These are phyloP conservation scores for Listronotus oregonensis DNA, from an alignment of 1,140 invertebrate species.

Conservation along the genomic window DNA sequence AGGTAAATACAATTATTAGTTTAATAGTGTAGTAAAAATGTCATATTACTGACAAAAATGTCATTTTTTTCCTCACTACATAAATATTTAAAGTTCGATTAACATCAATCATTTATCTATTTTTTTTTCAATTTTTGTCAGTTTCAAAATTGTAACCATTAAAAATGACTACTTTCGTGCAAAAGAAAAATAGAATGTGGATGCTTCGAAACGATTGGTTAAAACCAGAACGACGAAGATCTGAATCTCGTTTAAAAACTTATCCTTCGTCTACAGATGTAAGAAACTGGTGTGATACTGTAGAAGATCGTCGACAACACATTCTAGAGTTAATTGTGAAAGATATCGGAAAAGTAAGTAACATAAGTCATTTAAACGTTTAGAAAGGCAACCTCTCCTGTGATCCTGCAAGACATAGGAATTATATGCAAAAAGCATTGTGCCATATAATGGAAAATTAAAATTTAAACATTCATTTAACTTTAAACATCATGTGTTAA, in stretches of 20 bases:
- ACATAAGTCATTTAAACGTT: conserved; percentile 1
- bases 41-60: too few relatives aligned
- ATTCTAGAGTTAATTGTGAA: conserved; percentile 45
- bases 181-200: conserved; percentile 40
- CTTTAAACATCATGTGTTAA: too few relatives aligned
- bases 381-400: too few relatives aligned
- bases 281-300: conserved; percentile 42
- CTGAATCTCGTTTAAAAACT: conserved; percentile 46
- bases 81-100: not conserved
- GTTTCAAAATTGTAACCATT: not conserved
- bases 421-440: too few relatives aligned
- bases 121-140: not conserved
- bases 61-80: too few relatives aligned
- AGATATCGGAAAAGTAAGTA: conserved; percentile 36
- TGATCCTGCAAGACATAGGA: too few relatives aligned
- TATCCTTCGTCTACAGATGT: conserved; percentile 45
- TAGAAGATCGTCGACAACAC: conserved; percentile 46
- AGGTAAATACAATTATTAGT: too few relatives aligned
- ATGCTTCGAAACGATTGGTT: conserved; percentile 33
- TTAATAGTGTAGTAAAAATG: too few relatives aligned
- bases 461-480: not conserved
- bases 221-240: conserved; percentile 35
- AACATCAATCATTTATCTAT: not conserved
- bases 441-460: too few relatives aligned
- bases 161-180: conserved; percentile 43